These are phyloP conservation scores for Emberiza fucata DNA, from an alignment of 2,113 vertebrate species.

Conservation along the genomic window DNA sequence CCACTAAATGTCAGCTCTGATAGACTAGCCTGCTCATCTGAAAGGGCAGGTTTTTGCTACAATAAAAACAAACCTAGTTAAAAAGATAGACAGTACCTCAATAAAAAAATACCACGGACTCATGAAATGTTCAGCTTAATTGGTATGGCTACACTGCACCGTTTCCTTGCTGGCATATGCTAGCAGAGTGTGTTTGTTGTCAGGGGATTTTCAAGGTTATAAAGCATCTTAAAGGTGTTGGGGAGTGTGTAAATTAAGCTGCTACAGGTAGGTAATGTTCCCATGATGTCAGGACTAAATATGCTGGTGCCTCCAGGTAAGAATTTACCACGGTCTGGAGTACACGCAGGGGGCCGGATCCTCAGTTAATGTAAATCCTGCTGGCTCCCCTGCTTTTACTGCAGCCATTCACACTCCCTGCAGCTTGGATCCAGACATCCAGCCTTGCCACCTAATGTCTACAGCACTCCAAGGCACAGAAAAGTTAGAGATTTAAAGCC, in stretches of 20 bases:
- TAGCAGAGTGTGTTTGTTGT: constrained; percentile 47
- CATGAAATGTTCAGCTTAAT: constrained; percentile 65
- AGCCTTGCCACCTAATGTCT: neutral
- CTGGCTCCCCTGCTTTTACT: neutral
- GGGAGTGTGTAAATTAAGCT: constrained; percentile 54
- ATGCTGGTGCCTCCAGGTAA: constrained; percentile 27
- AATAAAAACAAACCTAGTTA: constrained; percentile 74
- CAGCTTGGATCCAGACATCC: neutral
- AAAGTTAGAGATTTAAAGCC: neutral
- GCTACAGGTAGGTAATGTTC: constrained; percentile 54
- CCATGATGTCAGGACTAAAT: constrained; percentile 43
- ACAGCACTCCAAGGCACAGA: neutral
- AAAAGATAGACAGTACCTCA: constrained; percentile 75
- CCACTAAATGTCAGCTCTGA: constrained; percentile 74
- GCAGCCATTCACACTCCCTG: neutral
- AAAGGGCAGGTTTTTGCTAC: constrained; percentile 73
- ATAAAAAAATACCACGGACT: constrained; percentile 54
- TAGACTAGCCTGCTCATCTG: constrained; percentile 75
- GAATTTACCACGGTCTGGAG: constrained; percentile 10
- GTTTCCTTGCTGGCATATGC: constrained; percentile 41
- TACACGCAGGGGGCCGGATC: neutral
- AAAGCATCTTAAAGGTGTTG: constrained; percentile 57
- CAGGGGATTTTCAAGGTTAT: constrained; percentile 66
- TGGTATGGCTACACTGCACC: constrained; percentile 4
- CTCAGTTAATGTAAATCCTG: neutral